Conservation (phyloP, 2,797 vertebrate genomes). For the Pseudomugil tenellus region DNA sequence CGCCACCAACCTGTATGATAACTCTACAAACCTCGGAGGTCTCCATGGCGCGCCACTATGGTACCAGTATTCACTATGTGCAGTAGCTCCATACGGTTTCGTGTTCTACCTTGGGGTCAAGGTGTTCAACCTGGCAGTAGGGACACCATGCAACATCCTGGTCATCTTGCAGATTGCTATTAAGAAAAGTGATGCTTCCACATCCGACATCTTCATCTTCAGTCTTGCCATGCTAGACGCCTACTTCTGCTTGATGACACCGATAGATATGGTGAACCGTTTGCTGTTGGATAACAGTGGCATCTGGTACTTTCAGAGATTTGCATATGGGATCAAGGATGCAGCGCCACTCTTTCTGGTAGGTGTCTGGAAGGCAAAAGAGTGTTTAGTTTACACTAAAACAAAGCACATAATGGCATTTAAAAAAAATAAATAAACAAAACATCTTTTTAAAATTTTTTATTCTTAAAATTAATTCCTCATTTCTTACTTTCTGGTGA, state of each 20-base stretch:
- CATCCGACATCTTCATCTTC: conserved; percentile 80
- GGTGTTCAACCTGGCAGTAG: conserved; percentile 77
- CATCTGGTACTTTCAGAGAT: conserved; percentile 76
- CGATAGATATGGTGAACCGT: conserved; percentile 74
- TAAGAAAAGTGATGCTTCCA: conserved; percentile 68
- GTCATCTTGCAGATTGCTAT: conserved; percentile 79
- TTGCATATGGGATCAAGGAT: conserved; percentile 81
- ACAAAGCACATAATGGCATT: no score
- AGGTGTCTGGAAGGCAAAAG: conserved; percentile 19
- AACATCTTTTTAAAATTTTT: no score
- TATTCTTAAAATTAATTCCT: no score
- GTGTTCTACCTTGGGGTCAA: conserved; percentile 79
- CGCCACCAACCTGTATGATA: conserved; percentile 32
- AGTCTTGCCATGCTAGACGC: conserved; percentile 78
- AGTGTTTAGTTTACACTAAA: no score
- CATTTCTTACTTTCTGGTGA: no score
- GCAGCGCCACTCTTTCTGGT: conserved; percentile 76
- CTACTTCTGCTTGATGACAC: conserved; percentile 81
- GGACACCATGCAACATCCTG: conserved; percentile 75
- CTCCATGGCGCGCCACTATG: conserved; percentile 46
- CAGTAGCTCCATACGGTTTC: conserved; percentile 69
- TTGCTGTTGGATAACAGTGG: conserved; percentile 59
- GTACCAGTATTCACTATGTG: conserved; percentile 73
- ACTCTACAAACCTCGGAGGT: conserved; percentile 18
- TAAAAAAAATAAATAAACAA: no score